These are phyloP conservation scores for Ciona savignyi DNA, from an alignment of 23 tunicate species.

Conservation along the genomic window DNA sequence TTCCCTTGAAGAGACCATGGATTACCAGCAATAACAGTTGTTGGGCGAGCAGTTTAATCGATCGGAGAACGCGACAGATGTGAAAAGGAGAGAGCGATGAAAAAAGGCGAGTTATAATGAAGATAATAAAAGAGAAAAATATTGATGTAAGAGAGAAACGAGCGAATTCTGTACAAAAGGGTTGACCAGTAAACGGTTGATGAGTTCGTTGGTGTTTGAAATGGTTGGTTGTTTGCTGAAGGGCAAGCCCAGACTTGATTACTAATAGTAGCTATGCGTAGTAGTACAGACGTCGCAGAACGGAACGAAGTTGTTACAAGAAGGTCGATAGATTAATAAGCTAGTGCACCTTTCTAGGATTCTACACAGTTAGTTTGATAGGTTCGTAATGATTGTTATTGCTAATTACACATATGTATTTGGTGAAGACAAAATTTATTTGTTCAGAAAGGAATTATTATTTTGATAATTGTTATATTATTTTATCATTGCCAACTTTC, in stretches of 20 bases:
- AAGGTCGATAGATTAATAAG: too few relatives aligned
- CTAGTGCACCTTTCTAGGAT: too few relatives aligned
- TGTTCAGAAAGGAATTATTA: too few relatives aligned
- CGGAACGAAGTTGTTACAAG: not conserved
- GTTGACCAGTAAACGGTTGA: not conserved
- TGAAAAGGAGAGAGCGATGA: not conserved
- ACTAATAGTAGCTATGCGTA: not conserved
- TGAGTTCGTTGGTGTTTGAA: not conserved
- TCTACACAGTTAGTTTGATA: too few relatives aligned
- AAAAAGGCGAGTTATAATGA: not conserved
- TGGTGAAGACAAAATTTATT: too few relatives aligned
- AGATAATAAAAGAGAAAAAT: not conserved
- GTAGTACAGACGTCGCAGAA: not conserved
- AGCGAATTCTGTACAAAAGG: not conserved
- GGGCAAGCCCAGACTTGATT: not conserved
- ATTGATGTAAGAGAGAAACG: not conserved
- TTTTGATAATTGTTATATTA: too few relatives aligned
- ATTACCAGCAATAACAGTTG: too few relatives aligned
- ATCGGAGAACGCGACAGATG: not conserved
- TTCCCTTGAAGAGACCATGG: too few relatives aligned
- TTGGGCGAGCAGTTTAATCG: too few relatives aligned
- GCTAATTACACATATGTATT: too few relatives aligned
- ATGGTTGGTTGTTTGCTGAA: not conserved
- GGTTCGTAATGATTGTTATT: too few relatives aligned
- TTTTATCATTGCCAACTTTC: too few relatives aligned